These are phyloP conservation scores for Lophius americanus DNA, from an alignment of 2,797 vertebrate species.

Conservation along the genomic window DNA sequence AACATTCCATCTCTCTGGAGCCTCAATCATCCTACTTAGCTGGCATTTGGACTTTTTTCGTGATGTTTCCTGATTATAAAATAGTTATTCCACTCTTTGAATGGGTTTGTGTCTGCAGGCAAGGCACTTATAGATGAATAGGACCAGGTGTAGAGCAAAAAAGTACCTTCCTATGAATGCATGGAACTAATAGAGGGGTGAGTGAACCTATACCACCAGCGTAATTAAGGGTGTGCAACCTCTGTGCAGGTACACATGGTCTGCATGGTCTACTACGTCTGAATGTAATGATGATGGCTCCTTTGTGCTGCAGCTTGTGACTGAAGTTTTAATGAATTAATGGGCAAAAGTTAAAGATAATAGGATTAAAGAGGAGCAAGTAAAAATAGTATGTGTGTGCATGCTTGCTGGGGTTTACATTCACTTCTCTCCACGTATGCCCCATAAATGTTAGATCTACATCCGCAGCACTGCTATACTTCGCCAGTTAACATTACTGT, in stretches of 20 bases:
- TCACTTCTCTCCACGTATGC: constrained; percentile 1
- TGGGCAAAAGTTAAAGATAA: background rate
- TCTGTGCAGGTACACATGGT: constrained; percentile 9
- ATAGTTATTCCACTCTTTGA: constrained; percentile 1
- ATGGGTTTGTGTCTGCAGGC: constrained; percentile 39
- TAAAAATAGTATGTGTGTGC: background rate
- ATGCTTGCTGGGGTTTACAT: background rate
- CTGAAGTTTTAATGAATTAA: background rate
- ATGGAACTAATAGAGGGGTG: constrained; percentile 24
- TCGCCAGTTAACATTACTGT: background rate
- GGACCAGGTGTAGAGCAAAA: constrained; percentile 32
- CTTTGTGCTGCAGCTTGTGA: background rate
- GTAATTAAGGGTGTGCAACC: constrained; percentile 31
- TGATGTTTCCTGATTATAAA: background rate
- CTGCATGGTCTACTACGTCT: background rate
- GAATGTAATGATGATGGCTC: background rate
- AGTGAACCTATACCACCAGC: constrained; percentile 21
- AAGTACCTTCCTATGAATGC: constrained; percentile 43
- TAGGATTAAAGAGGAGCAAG: background rate
- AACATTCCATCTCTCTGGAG: background rate
- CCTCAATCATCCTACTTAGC: background rate
- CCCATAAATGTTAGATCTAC: constrained; percentile 16
- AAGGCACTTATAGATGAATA: constrained; percentile 4
- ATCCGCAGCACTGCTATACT: constrained; percentile 17
- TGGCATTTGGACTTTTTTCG: constrained; percentile 7